Conservation (phyloP, 2,888 invertebrate genomes). For the Harpalus rubripes region DNA sequence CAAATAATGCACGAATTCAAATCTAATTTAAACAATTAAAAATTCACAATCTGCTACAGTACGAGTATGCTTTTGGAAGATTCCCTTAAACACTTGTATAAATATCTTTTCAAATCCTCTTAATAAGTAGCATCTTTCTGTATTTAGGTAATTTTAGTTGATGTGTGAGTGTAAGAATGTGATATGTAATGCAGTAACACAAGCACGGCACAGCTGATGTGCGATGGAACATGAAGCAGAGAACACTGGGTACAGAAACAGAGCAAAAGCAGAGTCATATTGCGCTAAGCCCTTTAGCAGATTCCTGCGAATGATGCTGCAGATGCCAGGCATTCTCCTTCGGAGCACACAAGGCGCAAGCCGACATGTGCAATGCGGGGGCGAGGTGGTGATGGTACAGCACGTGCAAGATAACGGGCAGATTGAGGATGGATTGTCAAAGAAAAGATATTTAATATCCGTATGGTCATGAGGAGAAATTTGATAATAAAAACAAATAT, state of each 20-base stretch:
- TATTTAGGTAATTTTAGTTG: neutral
- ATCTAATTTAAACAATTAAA: no score
- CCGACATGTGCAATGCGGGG: neutral
- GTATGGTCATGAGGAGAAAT: no score
- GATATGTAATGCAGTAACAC: neutral
- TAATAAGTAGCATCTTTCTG: no score
- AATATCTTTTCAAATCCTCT: no score
- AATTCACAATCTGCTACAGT: no score
- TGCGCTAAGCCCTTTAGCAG: constrained; percentile 26
- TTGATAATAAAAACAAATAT: no score
- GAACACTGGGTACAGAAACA: neutral
- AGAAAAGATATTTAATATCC: no score
- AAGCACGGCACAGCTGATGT: neutral
- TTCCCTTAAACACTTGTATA: no score
- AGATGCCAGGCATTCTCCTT: constrained; percentile 30
- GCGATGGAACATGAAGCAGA: neutral
- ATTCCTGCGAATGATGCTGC: constrained; percentile 37
- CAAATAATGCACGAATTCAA: no score
- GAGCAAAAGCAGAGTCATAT: constrained; percentile 12
- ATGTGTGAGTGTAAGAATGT: neutral
- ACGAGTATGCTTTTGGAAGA: no score
- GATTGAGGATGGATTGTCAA: no score
- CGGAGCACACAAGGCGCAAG: neutral
- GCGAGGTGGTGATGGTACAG: neutral
- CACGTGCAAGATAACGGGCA: neutral